phyloP scores from a whole-genome alignment of 2,797 vertebrate species.

The Enteromius fasciolatus region DNA sequence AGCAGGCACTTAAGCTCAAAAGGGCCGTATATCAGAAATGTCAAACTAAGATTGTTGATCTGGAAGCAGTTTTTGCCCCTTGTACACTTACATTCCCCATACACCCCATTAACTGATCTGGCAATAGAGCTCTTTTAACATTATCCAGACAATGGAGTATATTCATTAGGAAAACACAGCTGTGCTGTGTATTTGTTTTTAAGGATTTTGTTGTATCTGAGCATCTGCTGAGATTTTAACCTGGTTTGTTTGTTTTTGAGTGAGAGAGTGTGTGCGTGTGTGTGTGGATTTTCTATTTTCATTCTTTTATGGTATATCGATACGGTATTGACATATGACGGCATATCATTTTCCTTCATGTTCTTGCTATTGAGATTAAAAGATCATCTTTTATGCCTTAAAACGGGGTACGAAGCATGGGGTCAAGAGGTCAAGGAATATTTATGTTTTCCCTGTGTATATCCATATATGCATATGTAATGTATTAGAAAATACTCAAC shows the following conservation, averaged over 20 bases:
- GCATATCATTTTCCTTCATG: not conserved
- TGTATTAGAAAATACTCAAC: too few relatives aligned
- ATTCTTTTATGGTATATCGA: not conserved
- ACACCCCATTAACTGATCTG: not conserved
- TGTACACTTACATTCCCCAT: not conserved
- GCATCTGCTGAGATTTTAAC: not conserved
- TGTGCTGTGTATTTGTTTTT: not conserved
- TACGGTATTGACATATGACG: not conserved
- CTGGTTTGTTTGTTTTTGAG: not conserved
- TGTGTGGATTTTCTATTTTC: not conserved
- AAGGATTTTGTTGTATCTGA: not conserved
- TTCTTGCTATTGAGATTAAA: not conserved
- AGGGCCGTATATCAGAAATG: not conserved
- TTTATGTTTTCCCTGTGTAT: too few relatives aligned
- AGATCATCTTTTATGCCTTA: not conserved
- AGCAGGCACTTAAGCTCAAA: not conserved
- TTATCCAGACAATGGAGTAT: not conserved
- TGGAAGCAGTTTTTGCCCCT: slow-evolving; percentile 14
- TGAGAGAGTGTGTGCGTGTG: not conserved
- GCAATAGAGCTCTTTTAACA: not conserved
- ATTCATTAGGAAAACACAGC: not conserved
- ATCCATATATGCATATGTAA: too few relatives aligned
- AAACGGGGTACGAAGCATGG: not conserved
- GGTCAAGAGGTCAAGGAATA: not conserved
- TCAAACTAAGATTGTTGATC: slow-evolving; percentile 12